These are phyloP conservation scores for Cabera pusaria DNA, from an alignment of 2,888 invertebrate species.

Conservation along the genomic window DNA sequence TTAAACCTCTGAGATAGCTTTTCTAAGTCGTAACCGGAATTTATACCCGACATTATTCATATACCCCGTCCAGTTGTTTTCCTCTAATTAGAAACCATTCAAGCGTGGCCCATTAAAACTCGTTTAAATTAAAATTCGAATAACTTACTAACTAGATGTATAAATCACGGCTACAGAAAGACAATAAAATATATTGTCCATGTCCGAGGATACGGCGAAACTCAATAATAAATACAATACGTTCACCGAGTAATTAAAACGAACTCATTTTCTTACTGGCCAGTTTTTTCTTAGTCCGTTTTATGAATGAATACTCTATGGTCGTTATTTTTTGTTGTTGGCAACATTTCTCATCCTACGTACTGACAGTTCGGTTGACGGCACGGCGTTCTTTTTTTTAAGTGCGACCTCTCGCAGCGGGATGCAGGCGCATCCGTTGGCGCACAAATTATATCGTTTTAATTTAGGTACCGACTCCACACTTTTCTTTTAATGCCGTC, in stretches of 20 bases:
- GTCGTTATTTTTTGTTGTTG: slow-evolving; percentile 56
- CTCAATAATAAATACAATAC: slow-evolving; percentile 78
- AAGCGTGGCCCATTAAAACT: slow-evolving; percentile 78
- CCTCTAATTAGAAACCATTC: slow-evolving; percentile 82
- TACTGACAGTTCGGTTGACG: slow-evolving; percentile 76
- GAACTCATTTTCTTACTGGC: slow-evolving; percentile 64
- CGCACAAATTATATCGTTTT: slow-evolving; percentile 73
- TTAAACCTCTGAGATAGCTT: slow-evolving; percentile 45
- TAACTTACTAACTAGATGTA: slow-evolving; percentile 82
- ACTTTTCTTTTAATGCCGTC: slow-evolving; percentile 43
- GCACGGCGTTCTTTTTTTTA: slow-evolving; percentile 61
- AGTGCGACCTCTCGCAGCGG: slow-evolving; percentile 76
- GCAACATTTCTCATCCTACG: slow-evolving; percentile 76
- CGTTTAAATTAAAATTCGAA: slow-evolving; percentile 82
- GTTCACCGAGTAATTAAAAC: slow-evolving; percentile 78
- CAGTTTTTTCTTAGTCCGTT: slow-evolving; percentile 42
- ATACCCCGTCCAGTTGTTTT: slow-evolving; percentile 69
- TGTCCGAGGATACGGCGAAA: slow-evolving; percentile 47
- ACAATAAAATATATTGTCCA: slow-evolving; percentile 82
- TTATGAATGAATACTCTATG: slow-evolving; percentile 74
- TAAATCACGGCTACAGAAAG: slow-evolving; percentile 75
- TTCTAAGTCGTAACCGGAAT: slow-evolving; percentile 73
- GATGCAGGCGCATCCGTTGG: slow-evolving; percentile 71
- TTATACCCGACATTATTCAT: slow-evolving; percentile 80
- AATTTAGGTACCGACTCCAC: slow-evolving; percentile 67